A percentile compares a stretch with the other conserved stretches of the same genome.
Conservation (phyloP, 2,113 vertebrate species). For the Hyperoodon ampullatus region DNA sequence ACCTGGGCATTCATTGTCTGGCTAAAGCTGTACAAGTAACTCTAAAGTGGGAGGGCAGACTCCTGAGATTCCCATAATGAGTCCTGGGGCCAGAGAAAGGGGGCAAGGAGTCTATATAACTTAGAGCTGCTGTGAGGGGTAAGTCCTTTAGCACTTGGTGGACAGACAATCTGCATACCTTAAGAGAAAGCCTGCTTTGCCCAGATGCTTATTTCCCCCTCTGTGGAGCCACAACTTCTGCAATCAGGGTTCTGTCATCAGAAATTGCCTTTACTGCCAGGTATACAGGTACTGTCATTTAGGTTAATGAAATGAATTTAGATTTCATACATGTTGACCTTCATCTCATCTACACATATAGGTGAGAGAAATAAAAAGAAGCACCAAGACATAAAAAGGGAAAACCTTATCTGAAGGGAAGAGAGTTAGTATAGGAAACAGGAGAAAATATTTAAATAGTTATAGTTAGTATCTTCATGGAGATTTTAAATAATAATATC, state of each 20-base stretch:
- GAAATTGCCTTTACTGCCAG: background rate
- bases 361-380: background rate
- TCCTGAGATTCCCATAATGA: background rate
- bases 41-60: background rate
- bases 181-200: background rate
- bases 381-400: background rate
- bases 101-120: background rate
- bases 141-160: background rate
- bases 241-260: background rate
- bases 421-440: background rate
- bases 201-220: background rate
- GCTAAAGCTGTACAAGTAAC: background rate
- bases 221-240: background rate
- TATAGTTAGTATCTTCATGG: background rate
- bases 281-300: background rate
- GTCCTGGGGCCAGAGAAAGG: background rate
- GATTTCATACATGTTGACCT: background rate
- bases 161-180: background rate
- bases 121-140: background rate
- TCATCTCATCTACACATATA: background rate
- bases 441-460: constrained; percentile 2
- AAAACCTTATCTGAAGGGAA: background rate
- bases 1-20: background rate
- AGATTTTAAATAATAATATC: background rate
- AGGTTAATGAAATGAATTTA: background rate